Evolutionary conservation across 2,888 invertebrate genomes (phyloP).

Genomic region (Urechis unicinctus): DNA sequence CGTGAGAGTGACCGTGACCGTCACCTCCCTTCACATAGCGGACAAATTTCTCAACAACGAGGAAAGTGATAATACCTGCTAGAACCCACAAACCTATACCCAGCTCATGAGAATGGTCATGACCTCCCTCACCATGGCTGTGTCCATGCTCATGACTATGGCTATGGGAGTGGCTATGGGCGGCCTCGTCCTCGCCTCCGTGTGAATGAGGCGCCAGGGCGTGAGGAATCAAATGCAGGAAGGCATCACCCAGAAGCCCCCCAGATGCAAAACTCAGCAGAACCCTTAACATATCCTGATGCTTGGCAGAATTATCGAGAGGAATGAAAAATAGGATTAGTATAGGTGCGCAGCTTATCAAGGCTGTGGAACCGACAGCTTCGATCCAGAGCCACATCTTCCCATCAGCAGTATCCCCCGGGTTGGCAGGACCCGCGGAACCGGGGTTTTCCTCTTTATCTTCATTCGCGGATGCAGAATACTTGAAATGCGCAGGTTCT

Average conservation of each 20-base stretch:
- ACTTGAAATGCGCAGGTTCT: conserved; percentile 70
- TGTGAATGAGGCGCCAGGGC: conserved; percentile 61
- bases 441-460: not conserved
- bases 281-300: conserved; percentile 71
- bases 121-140: conserved; percentile 29
- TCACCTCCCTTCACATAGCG: conserved; percentile 71
- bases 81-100: conserved; percentile 91
- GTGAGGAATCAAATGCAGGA: conserved; percentile 96
- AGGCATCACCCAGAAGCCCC: conserved; percentile 94
- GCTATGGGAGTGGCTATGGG: conserved; percentile 37
- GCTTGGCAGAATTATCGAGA: conserved; percentile 61
- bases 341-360: conserved; percentile 93
- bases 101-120: conserved; percentile 63
- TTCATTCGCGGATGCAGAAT: conserved; percentile 67
- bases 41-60: conserved; percentile 79
- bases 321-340: conserved; percentile 88
- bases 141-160: conserved; percentile 56
- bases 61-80: conserved; percentile 83
- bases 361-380: conserved; percentile 81
- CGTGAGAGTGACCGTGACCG: conserved; percentile 63
- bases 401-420: not conserved
- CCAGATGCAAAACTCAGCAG: conserved; percentile 52
- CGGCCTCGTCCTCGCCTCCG: conserved; percentile 29
- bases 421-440: conserved; percentile 1
- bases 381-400: conserved; percentile 62